Percentiles rank a stretch among this genome's conserved stretches.
phyloP scores from a whole-genome alignment of 2,797 vertebrate genomes.

The Tympanoctomys barrerae region DNA sequence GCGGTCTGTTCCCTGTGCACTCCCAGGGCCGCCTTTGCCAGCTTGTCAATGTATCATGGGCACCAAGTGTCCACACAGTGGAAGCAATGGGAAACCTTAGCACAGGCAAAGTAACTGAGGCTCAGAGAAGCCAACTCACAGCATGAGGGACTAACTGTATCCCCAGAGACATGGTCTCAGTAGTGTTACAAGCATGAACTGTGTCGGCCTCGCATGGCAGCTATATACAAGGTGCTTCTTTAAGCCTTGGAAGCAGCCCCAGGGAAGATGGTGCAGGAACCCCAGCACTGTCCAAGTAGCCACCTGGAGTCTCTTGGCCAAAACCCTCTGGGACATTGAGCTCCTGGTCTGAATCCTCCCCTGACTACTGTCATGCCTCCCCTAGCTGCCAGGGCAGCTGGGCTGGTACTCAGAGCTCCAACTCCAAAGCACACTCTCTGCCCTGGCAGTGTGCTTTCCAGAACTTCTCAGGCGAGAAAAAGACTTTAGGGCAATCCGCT shows the following conservation, averaged over 20 bases:
- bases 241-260: background rate
- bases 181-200: background rate
- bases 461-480: background rate
- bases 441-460: rapidly evolving
- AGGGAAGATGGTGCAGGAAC: rapidly evolving
- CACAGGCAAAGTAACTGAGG: background rate
- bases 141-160: background rate
- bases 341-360: background rate
- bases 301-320: too few species aligned
- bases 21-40: rapidly evolving
- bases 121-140: background rate
- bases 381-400: rapidly evolving
- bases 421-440: rapidly evolving
- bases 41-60: rapidly evolving
- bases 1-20: rapidly evolving
- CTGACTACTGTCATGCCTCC: background rate
- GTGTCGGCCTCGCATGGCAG: background rate
- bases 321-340: background rate
- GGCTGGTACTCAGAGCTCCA: too few species aligned
- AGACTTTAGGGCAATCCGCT: rapidly evolving
- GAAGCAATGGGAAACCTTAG: background rate
- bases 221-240: rapidly evolving
- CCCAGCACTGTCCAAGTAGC: background rate
- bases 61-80: rapidly evolving
- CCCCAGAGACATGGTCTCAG: background rate